These are phyloP conservation scores for Dicrurus megarhynchus DNA, from an alignment of 2,113 vertebrate species.

Conservation along the genomic window DNA sequence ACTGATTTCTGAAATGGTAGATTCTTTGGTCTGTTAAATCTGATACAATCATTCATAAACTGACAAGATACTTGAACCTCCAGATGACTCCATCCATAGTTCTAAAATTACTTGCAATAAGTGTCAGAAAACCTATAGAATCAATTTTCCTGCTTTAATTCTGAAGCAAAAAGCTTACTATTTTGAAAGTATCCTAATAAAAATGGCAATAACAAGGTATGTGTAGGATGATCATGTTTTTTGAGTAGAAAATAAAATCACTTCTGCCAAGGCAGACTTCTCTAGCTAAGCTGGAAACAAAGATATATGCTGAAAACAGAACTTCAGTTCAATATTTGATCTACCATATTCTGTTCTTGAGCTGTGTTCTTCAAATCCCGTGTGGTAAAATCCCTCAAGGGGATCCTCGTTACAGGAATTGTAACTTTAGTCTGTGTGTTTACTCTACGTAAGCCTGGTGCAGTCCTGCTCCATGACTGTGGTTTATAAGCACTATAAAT, in stretches of 20 bases:
- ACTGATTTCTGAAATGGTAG: neutral
- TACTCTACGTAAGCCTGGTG: neutral
- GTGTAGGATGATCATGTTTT: neutral
- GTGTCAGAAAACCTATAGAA: neutral
- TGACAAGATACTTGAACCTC: neutral
- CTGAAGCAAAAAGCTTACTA: neutral
- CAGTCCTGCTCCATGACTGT: neutral
- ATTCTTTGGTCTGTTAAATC: neutral
- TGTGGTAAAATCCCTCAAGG: neutral
- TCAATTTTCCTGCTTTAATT: neutral
- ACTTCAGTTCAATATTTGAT: neutral
- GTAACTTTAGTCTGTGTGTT: neutral
- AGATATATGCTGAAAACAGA: neutral
- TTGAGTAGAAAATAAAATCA: neutral
- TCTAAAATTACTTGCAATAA: neutral
- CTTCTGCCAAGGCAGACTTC: neutral
- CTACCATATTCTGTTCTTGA: neutral
- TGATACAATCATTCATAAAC: neutral
- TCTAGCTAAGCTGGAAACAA: neutral
- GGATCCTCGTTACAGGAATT: neutral
- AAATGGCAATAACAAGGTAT: neutral
- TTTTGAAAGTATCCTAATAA: neutral
- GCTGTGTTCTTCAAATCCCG: neutral
- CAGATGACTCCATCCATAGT: neutral
- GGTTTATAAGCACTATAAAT: slow-evolving; percentile 1